Evolutionary conservation across 2,888 invertebrate genomes (phyloP).

Genomic region (Tipula helvola): DNA sequence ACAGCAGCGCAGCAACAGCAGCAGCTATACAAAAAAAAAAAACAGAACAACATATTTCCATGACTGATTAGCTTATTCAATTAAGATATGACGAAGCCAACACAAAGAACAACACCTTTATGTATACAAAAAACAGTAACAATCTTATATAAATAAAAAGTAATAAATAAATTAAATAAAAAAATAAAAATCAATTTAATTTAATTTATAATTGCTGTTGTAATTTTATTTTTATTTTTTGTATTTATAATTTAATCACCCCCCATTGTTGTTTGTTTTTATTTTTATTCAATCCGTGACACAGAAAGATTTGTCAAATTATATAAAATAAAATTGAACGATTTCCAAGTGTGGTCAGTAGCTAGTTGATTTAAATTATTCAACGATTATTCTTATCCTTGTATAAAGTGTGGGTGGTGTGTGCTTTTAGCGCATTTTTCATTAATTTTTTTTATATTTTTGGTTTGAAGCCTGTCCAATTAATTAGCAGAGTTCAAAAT

Average conservation of each 20-base stretch:
- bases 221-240: background rate
- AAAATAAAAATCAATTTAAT: background rate
- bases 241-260: background rate
- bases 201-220: background rate
- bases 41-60: background rate
- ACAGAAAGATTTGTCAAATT: conserved; percentile 6
- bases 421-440: background rate
- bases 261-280: background rate
- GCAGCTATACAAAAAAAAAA: background rate
- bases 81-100: background rate
- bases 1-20: background rate
- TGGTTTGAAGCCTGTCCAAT: background rate
- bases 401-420: background rate
- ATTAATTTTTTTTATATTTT: background rate
- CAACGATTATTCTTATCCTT: background rate
- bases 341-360: background rate
- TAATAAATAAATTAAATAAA: background rate
- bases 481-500: background rate
- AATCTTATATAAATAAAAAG: background rate
- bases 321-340: background rate
- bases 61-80: conserved; percentile 9
- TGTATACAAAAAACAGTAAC: background rate
- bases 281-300: background rate
- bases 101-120: conserved; percentile 6
- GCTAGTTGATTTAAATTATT: background rate